phyloP scores from a whole-genome alignment of 2,113 vertebrate genomes.

The Laterallus jamaicensis region DNA sequence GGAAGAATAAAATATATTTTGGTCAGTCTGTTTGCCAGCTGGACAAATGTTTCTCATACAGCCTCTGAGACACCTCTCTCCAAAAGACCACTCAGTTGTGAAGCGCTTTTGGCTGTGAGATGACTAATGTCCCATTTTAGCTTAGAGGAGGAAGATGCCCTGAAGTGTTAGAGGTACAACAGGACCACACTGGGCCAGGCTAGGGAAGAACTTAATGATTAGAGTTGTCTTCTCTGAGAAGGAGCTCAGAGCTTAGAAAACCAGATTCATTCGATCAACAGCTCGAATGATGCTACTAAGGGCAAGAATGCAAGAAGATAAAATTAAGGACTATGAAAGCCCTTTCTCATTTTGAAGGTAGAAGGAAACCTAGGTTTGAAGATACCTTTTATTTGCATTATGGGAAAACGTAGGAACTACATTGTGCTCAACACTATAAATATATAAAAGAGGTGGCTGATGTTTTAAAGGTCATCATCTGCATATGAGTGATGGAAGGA shows the following conservation, averaged over 20 bases:
- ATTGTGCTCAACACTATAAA: not conserved
- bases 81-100: not conserved
- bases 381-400: not conserved
- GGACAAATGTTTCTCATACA: constrained; percentile 51
- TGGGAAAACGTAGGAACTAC: not conserved
- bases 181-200: not conserved
- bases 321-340: not conserved
- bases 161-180: not conserved
- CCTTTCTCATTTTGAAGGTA: not conserved
- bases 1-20: constrained; percentile 69
- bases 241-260: not conserved
- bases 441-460: not conserved
- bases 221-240: not conserved
- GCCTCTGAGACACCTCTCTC: constrained; percentile 25
- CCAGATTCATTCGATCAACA: not conserved
- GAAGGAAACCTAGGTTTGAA: not conserved
- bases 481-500: not conserved
- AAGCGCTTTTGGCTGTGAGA: not conserved
- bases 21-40: constrained; percentile 64
- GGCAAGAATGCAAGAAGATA: not conserved
- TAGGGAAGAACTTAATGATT: not conserved
- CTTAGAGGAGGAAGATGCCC: not conserved
- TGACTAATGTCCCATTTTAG: not conserved
- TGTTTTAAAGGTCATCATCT: not conserved
- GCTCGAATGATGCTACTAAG: not conserved